Percentiles rank a stretch among this genome's conserved stretches.
Evolutionary conservation across 2,113 vertebrate genomes (phyloP).

Genomic region (Grus americana): DNA sequence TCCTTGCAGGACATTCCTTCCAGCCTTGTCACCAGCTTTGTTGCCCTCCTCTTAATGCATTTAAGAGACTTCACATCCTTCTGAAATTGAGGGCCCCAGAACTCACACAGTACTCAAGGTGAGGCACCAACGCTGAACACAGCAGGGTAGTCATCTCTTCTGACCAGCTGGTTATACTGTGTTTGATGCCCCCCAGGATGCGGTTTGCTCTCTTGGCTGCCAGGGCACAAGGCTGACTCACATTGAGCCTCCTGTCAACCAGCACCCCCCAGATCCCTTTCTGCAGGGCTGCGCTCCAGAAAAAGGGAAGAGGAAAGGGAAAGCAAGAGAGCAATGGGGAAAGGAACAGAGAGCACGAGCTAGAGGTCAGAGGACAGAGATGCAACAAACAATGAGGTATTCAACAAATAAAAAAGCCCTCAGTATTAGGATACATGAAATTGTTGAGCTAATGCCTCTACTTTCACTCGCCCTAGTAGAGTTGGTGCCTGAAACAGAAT

Average conservation of each 20-base stretch:
- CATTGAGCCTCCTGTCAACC: background rate
- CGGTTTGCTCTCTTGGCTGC: background rate
- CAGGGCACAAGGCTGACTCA: background rate
- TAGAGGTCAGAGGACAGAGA: background rate
- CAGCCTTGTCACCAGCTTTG: too few species aligned
- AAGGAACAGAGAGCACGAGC: background rate
- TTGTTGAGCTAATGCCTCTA: background rate
- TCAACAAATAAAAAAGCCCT: background rate
- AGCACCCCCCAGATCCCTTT: background rate
- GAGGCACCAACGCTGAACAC: background rate
- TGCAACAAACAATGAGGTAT: background rate
- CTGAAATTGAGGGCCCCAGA: too few species aligned
- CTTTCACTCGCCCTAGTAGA: background rate
- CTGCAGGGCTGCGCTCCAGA: background rate
- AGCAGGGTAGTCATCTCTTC: background rate
- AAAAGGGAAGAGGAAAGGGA: background rate
- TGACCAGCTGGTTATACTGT: background rate
- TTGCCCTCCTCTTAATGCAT: too few species aligned
- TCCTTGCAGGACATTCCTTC: too few species aligned
- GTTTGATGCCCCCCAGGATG: background rate
- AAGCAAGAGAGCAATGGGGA: too few species aligned
- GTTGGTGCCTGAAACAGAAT: background rate
- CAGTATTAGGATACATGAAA: background rate
- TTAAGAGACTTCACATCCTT: too few species aligned
- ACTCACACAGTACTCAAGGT: too few species aligned